Base-by-base conservation (phyloP, 2,888 invertebrate species). In the Zeuzera pyrina region DNA sequence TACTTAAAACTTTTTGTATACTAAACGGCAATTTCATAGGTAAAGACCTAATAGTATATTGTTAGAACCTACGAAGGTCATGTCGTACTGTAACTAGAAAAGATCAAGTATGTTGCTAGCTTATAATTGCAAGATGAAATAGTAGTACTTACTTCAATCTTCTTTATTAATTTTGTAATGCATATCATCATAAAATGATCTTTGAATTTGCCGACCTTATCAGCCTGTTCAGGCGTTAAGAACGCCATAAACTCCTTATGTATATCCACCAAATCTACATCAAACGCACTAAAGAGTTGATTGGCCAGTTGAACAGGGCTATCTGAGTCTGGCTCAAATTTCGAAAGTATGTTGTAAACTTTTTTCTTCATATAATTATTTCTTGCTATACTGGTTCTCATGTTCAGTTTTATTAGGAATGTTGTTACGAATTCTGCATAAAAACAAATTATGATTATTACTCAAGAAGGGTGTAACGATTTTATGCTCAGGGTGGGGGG, bases 241-340 rank as follows among this genome's bases (percentile, higher is more conserved):
- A 78, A 76, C 0, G 58, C 60, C 0, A 74, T 10, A 35, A 83
- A 78, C 16, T 81, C 83, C 6, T 57, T 63, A 23, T 64, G 71
- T 14, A 76, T 19, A 5, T 77, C 73, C 0, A 61, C 34, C 1
- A 71, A 39, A 1, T 67, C 68, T 0, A 43, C 41, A 0, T 47
- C 50, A 3, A 60, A 60, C 0, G 44, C 32, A 2, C 47, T 45
- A 12, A 51, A 52, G 0, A 81, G 10, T 0, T 52, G 25, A 0
- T 38, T 35, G 0, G 61, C 56, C 1, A 81, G 38, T 0, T 15
- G 5, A 1, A 59, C 4, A 0, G 70, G 64, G 24, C 67, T 55
- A 1, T 52, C 57, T 0, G 22, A 22, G 2, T 57, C 39, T 0
- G 45, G 34, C 12, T 73, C 50, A 42, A 76, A 81, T 0, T 38